Evolutionary conservation across 2,113 vertebrate species (phyloP), one percentile per base, ranked within the genome.

Genomic region (Paratilapia polleni): DNA sequence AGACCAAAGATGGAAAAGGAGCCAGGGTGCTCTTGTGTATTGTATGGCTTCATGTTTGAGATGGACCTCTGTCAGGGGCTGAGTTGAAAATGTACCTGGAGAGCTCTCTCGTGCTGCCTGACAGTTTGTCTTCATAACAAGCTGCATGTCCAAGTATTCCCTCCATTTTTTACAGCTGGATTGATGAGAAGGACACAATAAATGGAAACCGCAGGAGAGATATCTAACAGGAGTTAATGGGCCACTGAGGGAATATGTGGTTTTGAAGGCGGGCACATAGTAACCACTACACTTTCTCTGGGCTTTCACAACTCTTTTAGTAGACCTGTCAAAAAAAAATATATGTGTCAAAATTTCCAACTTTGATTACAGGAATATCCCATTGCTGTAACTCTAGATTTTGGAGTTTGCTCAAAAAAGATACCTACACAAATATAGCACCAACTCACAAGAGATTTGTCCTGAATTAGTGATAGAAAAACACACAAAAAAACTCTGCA

Each of bases 161-260:
- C 24, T 81, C 81, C 58, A 80, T 78, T 91, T 90, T 24, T 70
- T 52, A 78, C 60, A 84, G 59, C 74, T 22, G 28, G 64, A 81
- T 66, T 81, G 75, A 85, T 80, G 85, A 89, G 77, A 82, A 47
- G 56, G 49, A 66, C 59, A 73, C 56, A 79, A 38, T 87, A 82
- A 91, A 86, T 26, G 15, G 2, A 19, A 81, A 80, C 81, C 68
- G 12, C 85, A 62, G 77, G 84, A 86, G 84, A 81, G 58, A 31
- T 60, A 70, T 85, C 80, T 84, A 83, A 86, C 81, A 49, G 47
- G 38, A 83, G 54, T 63, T 91, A 94, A 94, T 92, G 85, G 89
- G 89, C 89, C 87, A 73, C 83, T 22, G 4, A 87, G 88, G 91
- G 87, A 91, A 80, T 88, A 82, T 82, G 77, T 84, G 86, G 77